These are phyloP conservation scores for Caretta caretta DNA, from an alignment of 2,113 vertebrate genomes.

Conservation along the genomic window DNA sequence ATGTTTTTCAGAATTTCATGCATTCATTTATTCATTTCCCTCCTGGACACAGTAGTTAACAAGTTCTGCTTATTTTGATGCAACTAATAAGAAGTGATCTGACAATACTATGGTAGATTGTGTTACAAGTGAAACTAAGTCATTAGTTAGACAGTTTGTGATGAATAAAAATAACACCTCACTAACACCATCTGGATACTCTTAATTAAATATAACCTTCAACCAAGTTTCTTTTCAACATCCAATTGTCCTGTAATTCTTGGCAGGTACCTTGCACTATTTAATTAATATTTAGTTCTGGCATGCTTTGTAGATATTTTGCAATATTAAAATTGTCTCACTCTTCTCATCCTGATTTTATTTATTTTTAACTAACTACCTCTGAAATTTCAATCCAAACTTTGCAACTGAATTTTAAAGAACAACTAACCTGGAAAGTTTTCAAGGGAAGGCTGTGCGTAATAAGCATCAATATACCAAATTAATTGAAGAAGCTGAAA, in stretches of 20 bases:
- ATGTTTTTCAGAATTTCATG: slow-evolving; percentile 17
- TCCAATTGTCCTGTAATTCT: background rate
- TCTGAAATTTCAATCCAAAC: background rate
- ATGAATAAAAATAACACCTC: slow-evolving; percentile 56
- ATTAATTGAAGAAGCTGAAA: background rate
- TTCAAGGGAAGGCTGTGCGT: background rate
- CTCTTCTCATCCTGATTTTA: background rate
- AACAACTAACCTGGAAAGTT: background rate
- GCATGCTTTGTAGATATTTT: background rate
- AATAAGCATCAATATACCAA: background rate
- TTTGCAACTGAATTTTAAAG: background rate
- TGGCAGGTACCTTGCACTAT: background rate
- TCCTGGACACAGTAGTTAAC: background rate
- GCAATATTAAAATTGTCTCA: background rate
- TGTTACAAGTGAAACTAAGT: slow-evolving; percentile 37
- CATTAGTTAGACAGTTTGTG: slow-evolving; percentile 13
- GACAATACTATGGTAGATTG: background rate
- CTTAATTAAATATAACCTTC: slow-evolving; percentile 63
- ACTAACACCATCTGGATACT: slow-evolving; percentile 43
- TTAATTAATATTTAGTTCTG: background rate
- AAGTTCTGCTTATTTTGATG: slow-evolving; percentile 32
- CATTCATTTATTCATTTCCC: slow-evolving; percentile 25
- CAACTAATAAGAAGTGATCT: slow-evolving; percentile 40
- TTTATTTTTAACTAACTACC: background rate
- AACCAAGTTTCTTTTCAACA: slow-evolving; percentile 16